Conservation (phyloP, 2,113 vertebrate species). For the Myiozetetes cayanensis region DNA sequence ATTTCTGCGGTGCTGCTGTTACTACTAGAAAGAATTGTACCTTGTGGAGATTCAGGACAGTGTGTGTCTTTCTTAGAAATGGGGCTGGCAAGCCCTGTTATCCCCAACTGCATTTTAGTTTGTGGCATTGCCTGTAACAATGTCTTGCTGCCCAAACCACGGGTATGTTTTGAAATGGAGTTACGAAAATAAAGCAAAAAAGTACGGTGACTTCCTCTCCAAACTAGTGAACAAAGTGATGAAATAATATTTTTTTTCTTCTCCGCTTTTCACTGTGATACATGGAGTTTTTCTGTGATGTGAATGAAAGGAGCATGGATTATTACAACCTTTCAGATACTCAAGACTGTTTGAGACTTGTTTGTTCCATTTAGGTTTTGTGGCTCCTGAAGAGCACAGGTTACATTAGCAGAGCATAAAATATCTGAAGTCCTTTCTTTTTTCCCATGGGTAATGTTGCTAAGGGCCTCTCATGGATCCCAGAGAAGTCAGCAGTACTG, state of each 20-base stretch:
- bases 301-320: background rate
- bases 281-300: background rate
- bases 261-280: background rate
- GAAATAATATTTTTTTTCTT: background rate
- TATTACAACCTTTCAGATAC: background rate
- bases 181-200: background rate
- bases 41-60: background rate
- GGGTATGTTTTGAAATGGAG: background rate
- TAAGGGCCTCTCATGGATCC: background rate
- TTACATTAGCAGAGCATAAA: background rate
- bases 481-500: background rate
- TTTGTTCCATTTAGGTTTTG: background rate
- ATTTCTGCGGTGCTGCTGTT: background rate
- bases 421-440: background rate
- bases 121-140: background rate
- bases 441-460: background rate
- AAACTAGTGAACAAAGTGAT: background rate
- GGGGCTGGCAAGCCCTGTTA: background rate
- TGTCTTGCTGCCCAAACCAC: background rate
- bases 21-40: background rate
- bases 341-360: background rate
- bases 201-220: background rate
- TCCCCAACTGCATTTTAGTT: background rate
- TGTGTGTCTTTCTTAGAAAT: background rate
- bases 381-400: background rate